phyloP scores from a whole-genome alignment of 1,140 invertebrate species.

The Sminthurinus signatus region DNA sequence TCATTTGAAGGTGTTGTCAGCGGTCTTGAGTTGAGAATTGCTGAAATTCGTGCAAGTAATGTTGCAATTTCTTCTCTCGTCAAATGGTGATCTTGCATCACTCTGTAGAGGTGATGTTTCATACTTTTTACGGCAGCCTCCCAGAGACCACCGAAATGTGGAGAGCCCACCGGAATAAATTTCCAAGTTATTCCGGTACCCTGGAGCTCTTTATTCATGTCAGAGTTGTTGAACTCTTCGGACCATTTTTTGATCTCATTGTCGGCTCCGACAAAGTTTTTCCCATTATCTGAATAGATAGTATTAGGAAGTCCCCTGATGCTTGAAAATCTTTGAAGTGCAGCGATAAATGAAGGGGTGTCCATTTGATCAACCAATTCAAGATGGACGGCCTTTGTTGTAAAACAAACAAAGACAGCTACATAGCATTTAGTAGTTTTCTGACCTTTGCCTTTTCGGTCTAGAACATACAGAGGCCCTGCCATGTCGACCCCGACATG shows the following conservation, averaged over 20 bases:
- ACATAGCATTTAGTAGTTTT: slow-evolving; percentile 44
- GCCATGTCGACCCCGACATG: slow-evolving; percentile 43
- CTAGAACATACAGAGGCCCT: slow-evolving; percentile 42
- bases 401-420: slow-evolving; percentile 44
- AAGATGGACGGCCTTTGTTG: slow-evolving; percentile 44
- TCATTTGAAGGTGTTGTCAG: slow-evolving; percentile 37
- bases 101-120: slow-evolving; percentile 36
- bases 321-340: neutral
- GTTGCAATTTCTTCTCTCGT: slow-evolving; percentile 42
- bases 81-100: slow-evolving; percentile 5
- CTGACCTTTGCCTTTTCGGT: neutral
- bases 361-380: slow-evolving; percentile 41
- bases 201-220: neutral
- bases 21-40: slow-evolving; percentile 42
- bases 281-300: slow-evolving; percentile 44
- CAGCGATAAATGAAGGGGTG: neutral
- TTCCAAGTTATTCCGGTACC: slow-evolving; percentile 40
- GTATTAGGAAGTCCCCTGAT: slow-evolving; percentile 38
- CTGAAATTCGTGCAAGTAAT: slow-evolving; percentile 39
- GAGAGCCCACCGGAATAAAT: slow-evolving; percentile 41
- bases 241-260: slow-evolving; percentile 16
- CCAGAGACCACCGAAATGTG: slow-evolving; percentile 43
- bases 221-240: neutral
- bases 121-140: slow-evolving; percentile 41
- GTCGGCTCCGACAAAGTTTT: slow-evolving; percentile 43